Percentiles rank a stretch among this genome's conserved stretches.
These are phyloP conservation scores for Deilephila elpenor DNA, from an alignment of 2,888 invertebrate genomes.

Conservation along the genomic window DNA sequence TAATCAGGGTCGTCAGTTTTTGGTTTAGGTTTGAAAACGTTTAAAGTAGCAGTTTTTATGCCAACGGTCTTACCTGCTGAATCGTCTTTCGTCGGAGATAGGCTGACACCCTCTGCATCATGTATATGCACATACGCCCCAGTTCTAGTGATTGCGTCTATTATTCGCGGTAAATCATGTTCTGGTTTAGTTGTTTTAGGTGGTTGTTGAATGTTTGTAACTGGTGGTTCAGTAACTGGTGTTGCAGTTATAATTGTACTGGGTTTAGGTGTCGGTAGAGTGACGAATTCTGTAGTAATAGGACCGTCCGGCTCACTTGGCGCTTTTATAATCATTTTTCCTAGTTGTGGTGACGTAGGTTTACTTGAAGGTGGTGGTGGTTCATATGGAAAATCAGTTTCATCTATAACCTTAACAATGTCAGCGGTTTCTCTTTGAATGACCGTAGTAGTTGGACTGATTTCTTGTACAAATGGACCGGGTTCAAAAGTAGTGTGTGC, in stretches of 20 bases:
- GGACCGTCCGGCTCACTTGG: conserved; percentile 74
- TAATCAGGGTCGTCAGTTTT: conserved; percentile 56
- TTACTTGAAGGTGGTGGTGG: conserved; percentile 69
- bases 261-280: conserved; percentile 83
- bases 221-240: conserved; percentile 69
- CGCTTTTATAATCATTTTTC: conserved; percentile 86
- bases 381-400: conserved; percentile 79
- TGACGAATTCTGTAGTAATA: conserved; percentile 83
- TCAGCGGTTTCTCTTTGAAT: conserved; percentile 75
- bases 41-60: conserved; percentile 57
- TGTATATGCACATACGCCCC: conserved; percentile 91
- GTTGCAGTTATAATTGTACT: conserved; percentile 87
- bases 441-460: conserved; percentile 69
- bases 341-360: conserved; percentile 87
- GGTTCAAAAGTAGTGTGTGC: conserved; percentile 95
- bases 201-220: conserved; percentile 55
- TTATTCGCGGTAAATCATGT: conserved; percentile 73
- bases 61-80: conserved; percentile 88
- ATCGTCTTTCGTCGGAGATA: conserved; percentile 86
- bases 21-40: conserved; percentile 53
- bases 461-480: conserved; percentile 92
- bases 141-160: conserved; percentile 78
- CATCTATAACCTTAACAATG: conserved; percentile 71
- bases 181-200: conserved; percentile 60
- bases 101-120: conserved; percentile 85